phyloP scores from a whole-genome alignment of 2,113 vertebrate genomes.

The Pelmatolapia mariae region DNA sequence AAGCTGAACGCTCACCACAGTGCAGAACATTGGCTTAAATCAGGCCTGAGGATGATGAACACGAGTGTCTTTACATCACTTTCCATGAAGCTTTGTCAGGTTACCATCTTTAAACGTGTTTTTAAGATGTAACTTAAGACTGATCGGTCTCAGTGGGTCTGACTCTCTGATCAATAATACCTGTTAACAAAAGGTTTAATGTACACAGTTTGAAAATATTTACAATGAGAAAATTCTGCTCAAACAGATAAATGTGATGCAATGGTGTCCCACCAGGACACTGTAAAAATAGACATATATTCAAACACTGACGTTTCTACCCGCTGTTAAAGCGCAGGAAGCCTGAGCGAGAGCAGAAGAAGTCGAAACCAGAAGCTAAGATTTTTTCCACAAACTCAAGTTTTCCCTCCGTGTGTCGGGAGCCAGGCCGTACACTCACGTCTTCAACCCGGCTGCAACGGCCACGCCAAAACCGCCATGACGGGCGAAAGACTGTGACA shows the following conservation, averaged over 20 bases:
- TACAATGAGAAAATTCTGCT: background rate
- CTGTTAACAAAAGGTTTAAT: background rate
- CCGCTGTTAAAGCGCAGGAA: background rate
- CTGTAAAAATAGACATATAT: too few relatives aligned
- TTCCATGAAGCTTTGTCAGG: background rate
- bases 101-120: background rate
- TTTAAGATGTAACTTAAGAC: background rate
- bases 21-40: background rate
- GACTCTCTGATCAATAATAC: background rate
- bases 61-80: background rate
- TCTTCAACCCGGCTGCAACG: background rate
- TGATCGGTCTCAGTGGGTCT: background rate
- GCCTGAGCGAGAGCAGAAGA: background rate
- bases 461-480: background rate
- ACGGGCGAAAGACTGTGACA: background rate
- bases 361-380: background rate
- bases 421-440: background rate
- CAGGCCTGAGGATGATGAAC: background rate
- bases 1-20: background rate
- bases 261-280: background rate
- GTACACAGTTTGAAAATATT: background rate
- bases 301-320: background rate
- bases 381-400: background rate
- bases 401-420: background rate
- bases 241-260: background rate